Percentiles rank a stretch among this genome's conserved stretches.
Conservation (phyloP, 2,113 vertebrate species). For the Ahaetulla prasina region DNA sequence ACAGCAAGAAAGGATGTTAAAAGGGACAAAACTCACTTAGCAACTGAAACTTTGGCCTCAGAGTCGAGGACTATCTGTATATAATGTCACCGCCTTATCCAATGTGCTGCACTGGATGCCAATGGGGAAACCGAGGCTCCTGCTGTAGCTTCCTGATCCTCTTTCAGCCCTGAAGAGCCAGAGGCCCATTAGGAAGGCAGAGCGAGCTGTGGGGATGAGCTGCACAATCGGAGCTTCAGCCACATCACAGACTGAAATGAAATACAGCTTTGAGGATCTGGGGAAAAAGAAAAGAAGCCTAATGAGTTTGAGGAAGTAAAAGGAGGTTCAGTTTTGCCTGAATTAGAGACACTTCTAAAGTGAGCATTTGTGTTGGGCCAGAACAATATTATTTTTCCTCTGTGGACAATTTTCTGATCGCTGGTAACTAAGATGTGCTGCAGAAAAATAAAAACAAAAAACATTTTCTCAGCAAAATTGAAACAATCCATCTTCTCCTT, state of each 20-base stretch:
- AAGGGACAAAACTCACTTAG: neutral
- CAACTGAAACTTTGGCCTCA: neutral
- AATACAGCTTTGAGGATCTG: neutral
- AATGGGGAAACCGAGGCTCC: neutral
- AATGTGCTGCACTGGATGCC: neutral
- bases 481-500: conserved; percentile 2
- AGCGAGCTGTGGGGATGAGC: neutral
- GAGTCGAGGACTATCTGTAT: neutral
- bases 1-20: neutral
- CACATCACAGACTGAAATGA: neutral
- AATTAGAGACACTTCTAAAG: neutral
- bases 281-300: neutral
- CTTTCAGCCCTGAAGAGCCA: neutral
- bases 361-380: neutral
- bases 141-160: neutral
- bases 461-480: neutral
- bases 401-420: neutral
- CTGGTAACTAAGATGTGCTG: neutral
- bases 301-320: neutral
- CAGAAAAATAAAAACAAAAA: neutral
- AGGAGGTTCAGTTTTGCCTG: neutral
- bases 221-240: neutral
- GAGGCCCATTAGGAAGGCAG: neutral
- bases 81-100: neutral
- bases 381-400: neutral